These are phyloP conservation scores for Otolemur crassicaudatus DNA, from an alignment of 2,797 vertebrate genomes.

Conservation along the genomic window DNA sequence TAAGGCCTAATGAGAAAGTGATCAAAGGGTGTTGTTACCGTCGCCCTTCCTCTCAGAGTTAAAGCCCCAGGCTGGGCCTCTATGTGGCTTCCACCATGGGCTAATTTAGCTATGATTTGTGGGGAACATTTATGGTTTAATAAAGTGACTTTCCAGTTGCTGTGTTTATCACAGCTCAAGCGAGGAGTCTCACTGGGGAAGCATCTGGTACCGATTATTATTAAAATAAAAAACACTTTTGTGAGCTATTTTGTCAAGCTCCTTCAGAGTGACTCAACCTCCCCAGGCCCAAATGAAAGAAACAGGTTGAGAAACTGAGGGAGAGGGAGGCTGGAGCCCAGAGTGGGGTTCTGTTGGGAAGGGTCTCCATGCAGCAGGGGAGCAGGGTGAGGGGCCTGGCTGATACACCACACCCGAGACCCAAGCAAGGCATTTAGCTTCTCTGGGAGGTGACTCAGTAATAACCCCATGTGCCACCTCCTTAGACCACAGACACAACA, in stretches of 20 bases:
- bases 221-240: conserved; percentile 70
- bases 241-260: conserved; percentile 56
- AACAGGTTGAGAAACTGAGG: neutral
- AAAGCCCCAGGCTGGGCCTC: neutral
- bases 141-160: conserved; percentile 74
- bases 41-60: accelerated
- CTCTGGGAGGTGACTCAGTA: neutral
- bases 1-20: neutral
- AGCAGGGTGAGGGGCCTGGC: neutral
- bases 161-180: conserved; percentile 64
- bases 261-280: conserved; percentile 56
- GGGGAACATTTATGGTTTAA: conserved; percentile 66
- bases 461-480: neutral
- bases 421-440: neutral
- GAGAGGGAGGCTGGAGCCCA: accelerated
- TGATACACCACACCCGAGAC: neutral
- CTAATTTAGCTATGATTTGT: conserved; percentile 76
- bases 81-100: neutral
- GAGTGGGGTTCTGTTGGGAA: neutral
- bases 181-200: conserved; percentile 58
- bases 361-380: neutral
- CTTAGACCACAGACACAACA: neutral
- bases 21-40: neutral
- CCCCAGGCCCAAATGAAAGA: neutral
- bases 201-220: conserved; percentile 64